Evolutionary conservation across 2,113 vertebrate species (phyloP).

Genomic region (Elephantulus edwardii): DNA sequence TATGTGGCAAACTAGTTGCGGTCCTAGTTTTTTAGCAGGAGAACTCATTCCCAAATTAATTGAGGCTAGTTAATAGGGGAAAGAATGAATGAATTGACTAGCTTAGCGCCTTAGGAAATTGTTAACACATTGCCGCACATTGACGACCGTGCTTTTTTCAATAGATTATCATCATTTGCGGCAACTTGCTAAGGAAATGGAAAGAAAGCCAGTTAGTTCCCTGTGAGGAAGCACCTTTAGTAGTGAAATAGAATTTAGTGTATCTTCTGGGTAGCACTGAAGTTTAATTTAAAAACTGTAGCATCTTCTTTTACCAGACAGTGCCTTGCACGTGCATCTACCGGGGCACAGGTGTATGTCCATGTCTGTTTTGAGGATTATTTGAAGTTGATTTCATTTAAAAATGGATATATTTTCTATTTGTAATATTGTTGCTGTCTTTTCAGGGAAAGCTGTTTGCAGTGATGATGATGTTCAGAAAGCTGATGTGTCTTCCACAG

Average conservation of each 20-base stretch:
- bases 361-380: not conserved
- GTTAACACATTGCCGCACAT: no score
- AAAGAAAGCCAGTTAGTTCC: not conserved
- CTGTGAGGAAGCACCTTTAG: slow-evolving; percentile 5
- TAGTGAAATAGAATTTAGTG: not conserved
- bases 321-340: not conserved
- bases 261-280: not conserved
- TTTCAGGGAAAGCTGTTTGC: slow-evolving; percentile 92
- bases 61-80: not conserved
- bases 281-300: not conserved
- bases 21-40: no score
- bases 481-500: slow-evolving; percentile 98
- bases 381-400: not conserved
- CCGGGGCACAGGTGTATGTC: rapidly evolving
- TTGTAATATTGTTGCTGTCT: slow-evolving; percentile 48
- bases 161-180: no score
- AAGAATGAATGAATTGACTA: not conserved
- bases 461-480: slow-evolving; percentile 98
- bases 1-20: not conserved
- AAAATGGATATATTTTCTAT: not conserved
- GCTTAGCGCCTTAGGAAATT: not conserved
- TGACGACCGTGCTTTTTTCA: no score
- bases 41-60: no score
- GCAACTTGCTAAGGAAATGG: no score
- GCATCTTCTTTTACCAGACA: not conserved